phyloP scores from a whole-genome alignment of 2,797 vertebrate genomes.

The Moxostoma hubbsi region DNA sequence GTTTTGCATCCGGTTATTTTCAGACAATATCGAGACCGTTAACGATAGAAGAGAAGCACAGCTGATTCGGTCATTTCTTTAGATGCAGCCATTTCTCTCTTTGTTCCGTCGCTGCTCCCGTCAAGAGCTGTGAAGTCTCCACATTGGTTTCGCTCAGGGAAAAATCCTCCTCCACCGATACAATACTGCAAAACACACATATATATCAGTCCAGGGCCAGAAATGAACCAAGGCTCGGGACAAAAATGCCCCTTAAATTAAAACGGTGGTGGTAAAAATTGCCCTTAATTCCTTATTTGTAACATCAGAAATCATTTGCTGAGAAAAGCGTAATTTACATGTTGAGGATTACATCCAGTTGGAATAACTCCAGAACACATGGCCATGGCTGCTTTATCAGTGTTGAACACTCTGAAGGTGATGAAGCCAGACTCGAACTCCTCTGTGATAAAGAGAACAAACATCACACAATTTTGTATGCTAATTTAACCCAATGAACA shows the following conservation, averaged over 20 bases:
- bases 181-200: slow-evolving; percentile 14
- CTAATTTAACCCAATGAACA: not conserved
- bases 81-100: not conserved
- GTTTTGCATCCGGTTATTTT: too few species aligned
- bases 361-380: slow-evolving; percentile 29
- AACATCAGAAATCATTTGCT: too few species aligned
- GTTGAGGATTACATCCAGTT: not conserved
- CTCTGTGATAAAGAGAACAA: not conserved
- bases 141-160: not conserved
- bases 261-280: too few species aligned
- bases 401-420: slow-evolving; percentile 7
- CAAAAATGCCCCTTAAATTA: too few species aligned
- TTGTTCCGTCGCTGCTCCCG: not conserved
- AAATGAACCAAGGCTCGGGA: not conserved
- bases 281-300: too few species aligned
- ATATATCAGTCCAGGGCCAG: not conserved
- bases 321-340: not conserved
- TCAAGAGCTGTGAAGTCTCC: slow-evolving; percentile 29
- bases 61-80: not conserved
- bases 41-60: slow-evolving; percentile 30
- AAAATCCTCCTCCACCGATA: slow-evolving; percentile 31
- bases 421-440: slow-evolving; percentile 21
- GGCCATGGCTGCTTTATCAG: not conserved
- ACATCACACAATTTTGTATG: too few species aligned
- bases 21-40: not conserved